Evolutionary conservation across 1,140 invertebrate genomes (phyloP), one percentile per base, ranked within the genome.

Genomic region (Tetragnatha versicolor): DNA sequence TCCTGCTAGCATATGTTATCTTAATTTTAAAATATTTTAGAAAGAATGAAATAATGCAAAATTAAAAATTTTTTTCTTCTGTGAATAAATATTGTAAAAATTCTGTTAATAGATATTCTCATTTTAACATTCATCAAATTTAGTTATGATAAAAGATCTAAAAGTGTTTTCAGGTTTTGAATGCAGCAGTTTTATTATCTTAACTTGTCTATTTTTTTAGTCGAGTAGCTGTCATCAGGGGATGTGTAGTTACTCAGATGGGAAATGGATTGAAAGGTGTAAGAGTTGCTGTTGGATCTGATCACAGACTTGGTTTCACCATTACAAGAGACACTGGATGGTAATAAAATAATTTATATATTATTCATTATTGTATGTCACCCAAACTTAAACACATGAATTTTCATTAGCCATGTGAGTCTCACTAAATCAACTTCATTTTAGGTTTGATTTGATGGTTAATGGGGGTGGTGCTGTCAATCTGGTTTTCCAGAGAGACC

Each of bases 381-480:
- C 7, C 20, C 20, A 22, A 53, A 14, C 6, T 10, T 22, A 53
- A 22, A 14, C 6, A 14, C 10, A 53, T 20, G 20, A 10, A 53
- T 53, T 20, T 22, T 14, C 6, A 14, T 5, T 53, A 53, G n/a
- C n/a, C n/a, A n/a, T n/a, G n/a, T n/a, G 7, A 9, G 17, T 17
- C 17, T 45, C 9, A 9, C 17, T 45, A 45, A 9, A 45, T 45
- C 17, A 9, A 20, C 7, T 31, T 53, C 14, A 10, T 60, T 69
- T 29, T 58, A 81, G 97, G 92, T 99, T 98, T 89, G 97, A 99
- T 88, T 92, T 99, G 47, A 87, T 99, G 82, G 97, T 99, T 33
- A 99, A 99, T 87, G 98, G 98, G 22, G 97, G 98, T 63, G 96
- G 97, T n/a, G 96, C 96, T 7, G 94, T 99, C 17, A 98, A 94